phyloP scores from a whole-genome alignment of 2,113 vertebrate species.

The Paracanthobrama guichenoti region DNA sequence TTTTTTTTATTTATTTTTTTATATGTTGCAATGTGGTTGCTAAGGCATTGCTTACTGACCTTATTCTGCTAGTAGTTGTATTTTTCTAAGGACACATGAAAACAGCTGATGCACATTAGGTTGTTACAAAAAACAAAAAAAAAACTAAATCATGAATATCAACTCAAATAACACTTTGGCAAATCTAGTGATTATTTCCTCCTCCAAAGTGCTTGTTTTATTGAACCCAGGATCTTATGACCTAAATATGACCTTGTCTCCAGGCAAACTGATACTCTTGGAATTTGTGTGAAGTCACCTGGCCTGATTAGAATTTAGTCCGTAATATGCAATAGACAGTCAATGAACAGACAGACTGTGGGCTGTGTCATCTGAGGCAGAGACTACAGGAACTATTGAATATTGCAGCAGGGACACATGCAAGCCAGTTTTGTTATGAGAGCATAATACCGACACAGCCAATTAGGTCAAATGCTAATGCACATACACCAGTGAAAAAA shows the following conservation, averaged over 20 bases:
- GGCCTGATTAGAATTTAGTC: not conserved
- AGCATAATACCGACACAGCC: not conserved
- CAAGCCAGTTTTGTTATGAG: not conserved
- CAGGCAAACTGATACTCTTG: constrained; percentile 10
- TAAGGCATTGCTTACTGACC: not conserved
- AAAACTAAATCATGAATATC: not conserved
- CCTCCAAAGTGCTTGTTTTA: not conserved
- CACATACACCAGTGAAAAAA: not conserved
- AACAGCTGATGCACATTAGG: constrained; percentile 1
- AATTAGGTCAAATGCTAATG: constrained; percentile 8
- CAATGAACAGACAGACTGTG: not conserved
- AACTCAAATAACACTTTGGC: not conserved
- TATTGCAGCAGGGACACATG: not conserved
- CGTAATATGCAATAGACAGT: not conserved
- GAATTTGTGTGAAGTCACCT: not conserved
- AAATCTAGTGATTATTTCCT: not conserved
- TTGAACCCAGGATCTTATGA: not conserved
- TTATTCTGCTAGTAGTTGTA: not conserved
- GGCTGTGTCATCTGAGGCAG: not conserved
- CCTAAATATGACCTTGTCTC: constrained; percentile 17
- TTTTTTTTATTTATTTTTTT: no score
- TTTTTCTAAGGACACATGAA: not conserved
- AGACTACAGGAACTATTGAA: constrained; percentile 10
- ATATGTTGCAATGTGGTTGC: not conserved
- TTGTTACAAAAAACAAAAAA: not conserved